phyloP scores from a whole-genome alignment of 92 coral and sea anemone species.

The Virgularia gustaviana region DNA sequence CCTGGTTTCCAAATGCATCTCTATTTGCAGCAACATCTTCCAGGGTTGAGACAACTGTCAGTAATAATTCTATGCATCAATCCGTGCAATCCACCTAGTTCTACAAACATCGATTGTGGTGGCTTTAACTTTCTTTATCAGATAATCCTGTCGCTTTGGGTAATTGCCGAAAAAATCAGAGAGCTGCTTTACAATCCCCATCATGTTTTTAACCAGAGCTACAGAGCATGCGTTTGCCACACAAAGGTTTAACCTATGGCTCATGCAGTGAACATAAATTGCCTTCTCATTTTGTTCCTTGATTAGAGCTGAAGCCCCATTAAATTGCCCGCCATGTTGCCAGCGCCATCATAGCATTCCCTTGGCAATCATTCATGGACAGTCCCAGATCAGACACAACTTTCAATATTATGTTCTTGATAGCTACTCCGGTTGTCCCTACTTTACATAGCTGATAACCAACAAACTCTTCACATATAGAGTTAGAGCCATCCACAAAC shows the following conservation, averaged over 20 bases:
- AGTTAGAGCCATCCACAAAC: not conserved
- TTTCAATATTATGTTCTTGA: conserved; percentile 1
- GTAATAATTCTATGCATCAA: too few relatives aligned
- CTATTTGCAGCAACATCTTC: conserved; percentile 9
- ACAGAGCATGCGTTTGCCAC: conserved; percentile 8
- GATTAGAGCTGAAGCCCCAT: conserved; percentile 8
- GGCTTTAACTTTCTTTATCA: too few relatives aligned
- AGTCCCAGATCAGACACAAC: not conserved
- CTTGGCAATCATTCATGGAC: conserved; percentile 4
- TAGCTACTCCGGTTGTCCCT: conserved; percentile 10
- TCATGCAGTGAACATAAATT: conserved; percentile 31
- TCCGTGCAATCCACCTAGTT: too few relatives aligned
- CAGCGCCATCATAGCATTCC: conserved; percentile 16
- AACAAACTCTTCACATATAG: conserved; percentile 43
- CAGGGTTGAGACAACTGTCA: too few relatives aligned
- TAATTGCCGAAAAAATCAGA: too few relatives aligned
- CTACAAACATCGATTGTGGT: too few relatives aligned
- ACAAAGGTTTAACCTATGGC: conserved; percentile 29
- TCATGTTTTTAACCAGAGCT: too few relatives aligned
- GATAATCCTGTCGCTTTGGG: too few relatives aligned
- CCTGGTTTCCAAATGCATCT: not conserved
- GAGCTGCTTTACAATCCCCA: too few relatives aligned
- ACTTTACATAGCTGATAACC: conserved; percentile 17
- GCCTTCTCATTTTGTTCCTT: not conserved
- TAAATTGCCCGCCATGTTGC: conserved; percentile 23